Conservation (phyloP, 1,140 invertebrate species). For the Idris sp. region DNA sequence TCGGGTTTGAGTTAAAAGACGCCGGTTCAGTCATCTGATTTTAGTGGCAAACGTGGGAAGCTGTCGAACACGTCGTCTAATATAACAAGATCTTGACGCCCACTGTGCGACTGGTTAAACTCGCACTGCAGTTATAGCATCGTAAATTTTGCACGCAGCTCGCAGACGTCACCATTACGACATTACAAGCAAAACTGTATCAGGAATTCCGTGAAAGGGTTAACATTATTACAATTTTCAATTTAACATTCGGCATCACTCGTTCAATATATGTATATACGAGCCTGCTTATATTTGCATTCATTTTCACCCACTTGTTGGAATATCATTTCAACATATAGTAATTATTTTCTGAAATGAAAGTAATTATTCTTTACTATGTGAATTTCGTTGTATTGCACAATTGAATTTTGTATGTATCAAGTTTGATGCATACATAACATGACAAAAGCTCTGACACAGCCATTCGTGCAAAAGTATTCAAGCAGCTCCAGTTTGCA, state of each 20-base stretch:
- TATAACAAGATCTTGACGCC: constrained; percentile 41
- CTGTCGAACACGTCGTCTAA: constrained; percentile 24
- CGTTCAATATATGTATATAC: no score
- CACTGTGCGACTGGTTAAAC: constrained; percentile 36
- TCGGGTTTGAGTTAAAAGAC: constrained; percentile 16
- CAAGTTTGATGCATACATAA: no score
- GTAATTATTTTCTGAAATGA: no score
- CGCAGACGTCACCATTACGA: constrained; percentile 40
- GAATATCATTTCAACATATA: no score
- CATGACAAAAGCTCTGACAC: constrained; percentile 11
- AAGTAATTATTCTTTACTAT: no score
- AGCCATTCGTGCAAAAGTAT: constrained; percentile 15
- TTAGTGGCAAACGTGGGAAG: constrained; percentile 49
- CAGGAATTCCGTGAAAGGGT: constrained; percentile 18
- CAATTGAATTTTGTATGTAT: constrained; percentile 24
- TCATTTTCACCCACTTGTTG: no score
- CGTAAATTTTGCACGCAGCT: constrained; percentile 33
- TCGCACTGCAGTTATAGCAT: constrained; percentile 19
- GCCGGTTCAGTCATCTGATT: constrained; percentile 26
- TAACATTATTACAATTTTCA: constrained; percentile 8
- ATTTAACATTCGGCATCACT: constrained; percentile 8
- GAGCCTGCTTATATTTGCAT: no score
- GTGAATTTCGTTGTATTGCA: no score
- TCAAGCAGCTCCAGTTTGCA: constrained; percentile 33
- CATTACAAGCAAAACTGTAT: constrained; percentile 36